Evolutionary conservation across 2,888 invertebrate genomes (phyloP).

Genomic region (Dendrolimus pini): DNA sequence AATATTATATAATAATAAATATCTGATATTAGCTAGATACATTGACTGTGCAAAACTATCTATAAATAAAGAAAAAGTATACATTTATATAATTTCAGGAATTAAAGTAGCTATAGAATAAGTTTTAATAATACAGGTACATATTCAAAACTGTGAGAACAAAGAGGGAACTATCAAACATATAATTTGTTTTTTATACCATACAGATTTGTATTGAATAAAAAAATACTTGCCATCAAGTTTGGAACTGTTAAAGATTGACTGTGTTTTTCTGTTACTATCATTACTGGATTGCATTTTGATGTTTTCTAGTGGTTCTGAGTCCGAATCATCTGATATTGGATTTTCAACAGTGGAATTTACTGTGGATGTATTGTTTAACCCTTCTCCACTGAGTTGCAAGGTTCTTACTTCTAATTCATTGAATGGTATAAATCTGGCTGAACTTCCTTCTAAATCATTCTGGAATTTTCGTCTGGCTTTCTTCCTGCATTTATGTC

Average conservation of each 20-base stretch:
- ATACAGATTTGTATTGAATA: not conserved
- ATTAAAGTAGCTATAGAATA: too few relatives aligned
- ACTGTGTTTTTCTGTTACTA: slow-evolving; percentile 15
- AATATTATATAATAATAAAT: too few relatives aligned
- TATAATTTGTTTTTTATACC: not conserved
- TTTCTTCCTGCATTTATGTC: slow-evolving; percentile 61
- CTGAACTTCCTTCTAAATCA: slow-evolving; percentile 29
- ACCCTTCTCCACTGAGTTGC: slow-evolving; percentile 43
- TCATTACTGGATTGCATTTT: slow-evolving; percentile 18
- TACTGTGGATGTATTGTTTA: slow-evolving; percentile 23
- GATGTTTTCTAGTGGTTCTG: slow-evolving; percentile 39
- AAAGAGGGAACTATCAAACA: too few relatives aligned
- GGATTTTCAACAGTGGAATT: slow-evolving; percentile 37
- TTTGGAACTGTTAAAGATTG: slow-evolving; percentile 9
- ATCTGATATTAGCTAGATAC: too few relatives aligned
- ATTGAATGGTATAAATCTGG: slow-evolving; percentile 47
- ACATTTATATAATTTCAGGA: too few relatives aligned
- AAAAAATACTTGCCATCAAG: not conserved
- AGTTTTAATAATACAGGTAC: too few relatives aligned
- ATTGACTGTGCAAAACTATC: too few relatives aligned
- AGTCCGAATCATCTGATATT: slow-evolving; percentile 45
- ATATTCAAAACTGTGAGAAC: too few relatives aligned
- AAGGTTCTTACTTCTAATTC: slow-evolving; percentile 58
- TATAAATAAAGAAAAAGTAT: too few relatives aligned
- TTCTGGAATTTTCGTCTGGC: slow-evolving; percentile 40